Base-by-base conservation (phyloP, 2,888 invertebrate species). In the Phorcus lineatus region DNA sequence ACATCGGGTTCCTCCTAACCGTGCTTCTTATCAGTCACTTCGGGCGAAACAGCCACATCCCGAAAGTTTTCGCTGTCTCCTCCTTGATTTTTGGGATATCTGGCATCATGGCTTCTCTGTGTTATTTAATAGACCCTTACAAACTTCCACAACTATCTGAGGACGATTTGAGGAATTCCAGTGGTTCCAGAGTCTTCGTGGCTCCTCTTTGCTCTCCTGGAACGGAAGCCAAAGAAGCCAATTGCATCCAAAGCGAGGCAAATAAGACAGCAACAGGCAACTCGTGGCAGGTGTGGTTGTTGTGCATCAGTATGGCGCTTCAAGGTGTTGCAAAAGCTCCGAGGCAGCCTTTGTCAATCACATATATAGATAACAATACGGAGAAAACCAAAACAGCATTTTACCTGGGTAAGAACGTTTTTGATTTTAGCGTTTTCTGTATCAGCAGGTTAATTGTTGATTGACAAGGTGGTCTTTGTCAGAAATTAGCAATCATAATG, bases 251-350 rank as follows among this genome's bases (percentile, higher is more conserved):
- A 4, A 16, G 22, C 2, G 62, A 47, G 9, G 36, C n/a, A 2
- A 22, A 19, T 13, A n/a, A n/a, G 7, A 28, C 16, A 0, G 52
- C 19, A 28, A n/a, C 53, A 3, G 52, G 24, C 16, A 19, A 24
- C 28, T 28, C 19, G 6, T 78, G 53, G 24, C 54, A 70, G 22
- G 22, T 62, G 11, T 53, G 78, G 36, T 36, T 86, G 52, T 82
- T 86, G 17, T 80, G 80, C 47, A 17, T 78, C 1, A 81, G 83
- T 0, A 84, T 86, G 81, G 54, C 81, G 17, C 57, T 87, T 4
- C 87, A 89, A 74, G 90, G 90, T 0, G 55, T 89, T 3, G 90
- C 86, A 22, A 89, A 89, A 74, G 78, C 88, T 0, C 88, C 90
- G 0, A 53, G 88, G 6, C 76, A 83, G 4, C 80, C 90, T 1